Percentiles rank a stretch among this genome's conserved stretches.
Evolutionary conservation across 2,888 invertebrate genomes (phyloP).

Genomic region (Drosophila bunnanda): DNA sequence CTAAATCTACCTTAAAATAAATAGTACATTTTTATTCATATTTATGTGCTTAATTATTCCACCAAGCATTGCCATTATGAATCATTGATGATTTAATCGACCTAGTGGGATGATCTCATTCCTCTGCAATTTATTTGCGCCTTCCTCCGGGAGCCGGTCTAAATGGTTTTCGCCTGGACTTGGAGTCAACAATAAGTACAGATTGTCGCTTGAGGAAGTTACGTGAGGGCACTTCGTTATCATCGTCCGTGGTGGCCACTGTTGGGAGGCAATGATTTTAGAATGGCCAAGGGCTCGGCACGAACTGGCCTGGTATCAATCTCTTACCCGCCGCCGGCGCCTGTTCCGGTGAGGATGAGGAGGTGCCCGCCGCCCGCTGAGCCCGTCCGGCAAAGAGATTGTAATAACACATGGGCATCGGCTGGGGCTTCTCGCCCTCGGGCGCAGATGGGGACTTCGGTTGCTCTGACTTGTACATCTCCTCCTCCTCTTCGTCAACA

Average conservation of each 20-base stretch:
- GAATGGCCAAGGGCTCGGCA: neutral
- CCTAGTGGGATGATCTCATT: neutral
- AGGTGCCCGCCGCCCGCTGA: constrained; percentile 82
- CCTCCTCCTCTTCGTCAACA: constrained; percentile 78
- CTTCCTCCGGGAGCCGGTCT: constrained; percentile 83
- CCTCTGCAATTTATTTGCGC: constrained; percentile 54
- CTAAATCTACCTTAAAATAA: neutral
- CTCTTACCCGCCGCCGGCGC: constrained; percentile 82
- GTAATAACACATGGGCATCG: constrained; percentile 84
- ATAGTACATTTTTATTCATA: neutral
- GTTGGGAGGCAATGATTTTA: constrained; percentile 3
- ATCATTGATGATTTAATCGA: neutral
- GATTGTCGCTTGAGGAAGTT: constrained; percentile 92
- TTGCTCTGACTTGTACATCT: constrained; percentile 71
- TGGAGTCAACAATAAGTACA: constrained; percentile 92
- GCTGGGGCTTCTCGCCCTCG: constrained; percentile 83
- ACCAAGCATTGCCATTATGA: neutral
- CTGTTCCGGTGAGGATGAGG: constrained; percentile 84
- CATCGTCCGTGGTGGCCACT: constrained; percentile 89
- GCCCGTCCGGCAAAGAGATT: constrained; percentile 83
- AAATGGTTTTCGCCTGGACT: constrained; percentile 91
- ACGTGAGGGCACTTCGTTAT: constrained; percentile 93
- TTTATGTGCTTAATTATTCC: neutral
- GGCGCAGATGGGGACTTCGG: constrained; percentile 72
- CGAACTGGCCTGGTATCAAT: constrained; percentile 2